Base-by-base conservation (phyloP, 2,888 invertebrate genomes). In the Nebria brevicollis region DNA sequence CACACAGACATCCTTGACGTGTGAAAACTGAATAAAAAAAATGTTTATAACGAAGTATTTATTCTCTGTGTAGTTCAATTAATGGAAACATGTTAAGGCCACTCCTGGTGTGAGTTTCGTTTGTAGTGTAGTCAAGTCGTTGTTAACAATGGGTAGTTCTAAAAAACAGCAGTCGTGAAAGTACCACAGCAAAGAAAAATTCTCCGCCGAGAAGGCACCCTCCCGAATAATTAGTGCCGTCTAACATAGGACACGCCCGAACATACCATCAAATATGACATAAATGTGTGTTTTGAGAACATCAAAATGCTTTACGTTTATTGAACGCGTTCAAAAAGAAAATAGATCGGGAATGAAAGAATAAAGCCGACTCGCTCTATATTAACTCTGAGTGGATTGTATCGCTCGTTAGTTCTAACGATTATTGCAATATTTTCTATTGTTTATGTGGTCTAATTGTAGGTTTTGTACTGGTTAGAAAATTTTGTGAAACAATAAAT, bases 391-490 rank as follows among this genome's bases (percentile, higher is more conserved):
- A 65, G 70, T 74, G 34, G 10, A 20, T 72, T 65, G 13, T 10
- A 25, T 65, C 42, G 82, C 77, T 82, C 82, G 83, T 84, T 84
- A 83, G 41, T 82, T 84, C 82, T 84, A 83, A 84, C 82, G 84
- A 84, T 84, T 84, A 84, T 82, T 81, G 83, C 83, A 78, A 80
- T 81, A 20, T 66, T 75, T 70, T 80, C 77, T 77, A 66, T 82
- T 66, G 80, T 84, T 84, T 83, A 83, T 83, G 83, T 80, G 83
- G 83, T 82, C 75, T 83, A 84, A 84, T 84, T 82, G 82, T 82
- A 83, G 83, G 83, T 79, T 74, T 77, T 25, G 76, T 43, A 54
- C 54, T 54, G 54, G 54, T 13, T 54, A 13, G 54, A 54, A 54
- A 54, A 54, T 54, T 54, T 8, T 54, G 8, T 13, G 54, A 11